phyloP scores from a whole-genome alignment of 2,888 invertebrate genomes.

The Stratiomys singularior region DNA sequence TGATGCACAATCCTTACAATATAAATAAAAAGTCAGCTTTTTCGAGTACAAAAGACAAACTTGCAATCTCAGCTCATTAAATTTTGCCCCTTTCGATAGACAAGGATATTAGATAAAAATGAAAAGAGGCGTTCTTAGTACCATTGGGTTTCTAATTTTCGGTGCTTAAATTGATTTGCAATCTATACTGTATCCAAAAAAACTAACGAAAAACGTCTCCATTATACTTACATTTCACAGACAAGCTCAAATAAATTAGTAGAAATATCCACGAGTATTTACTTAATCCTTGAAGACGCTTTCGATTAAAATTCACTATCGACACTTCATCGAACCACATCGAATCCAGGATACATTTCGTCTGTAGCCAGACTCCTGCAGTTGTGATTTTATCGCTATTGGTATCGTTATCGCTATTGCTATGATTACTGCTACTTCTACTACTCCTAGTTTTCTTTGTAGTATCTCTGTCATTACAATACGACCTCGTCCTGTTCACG shows the following conservation, averaged over 20 bases:
- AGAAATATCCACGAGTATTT: constrained; percentile 66
- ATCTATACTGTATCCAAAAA: background rate
- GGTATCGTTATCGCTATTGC: background rate
- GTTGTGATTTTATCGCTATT: constrained; percentile 10
- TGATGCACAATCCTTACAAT: no score
- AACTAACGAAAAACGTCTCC: background rate
- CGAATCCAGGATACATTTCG: constrained; percentile 37
- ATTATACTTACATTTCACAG: constrained; percentile 64
- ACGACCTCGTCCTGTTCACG: constrained; percentile 4
- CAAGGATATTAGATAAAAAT: no score
- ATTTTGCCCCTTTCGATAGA: no score
- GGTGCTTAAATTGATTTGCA: background rate
- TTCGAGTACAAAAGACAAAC: no score
- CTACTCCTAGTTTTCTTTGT: background rate
- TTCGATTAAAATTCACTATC: constrained; percentile 32
- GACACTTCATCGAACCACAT: constrained; percentile 26
- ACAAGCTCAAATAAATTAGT: constrained; percentile 66
- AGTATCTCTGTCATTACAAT: constrained; percentile 4
- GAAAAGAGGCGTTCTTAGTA: no score
- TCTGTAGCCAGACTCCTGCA: constrained; percentile 40
- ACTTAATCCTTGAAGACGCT: constrained; percentile 60
- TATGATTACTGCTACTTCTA: constrained; percentile 8
- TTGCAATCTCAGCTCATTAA: no score
- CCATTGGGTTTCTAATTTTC: no score
- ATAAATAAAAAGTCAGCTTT: no score